Base-by-base conservation (phyloP, 2,113 vertebrate genomes). In the Hippolais icterina region DNA sequence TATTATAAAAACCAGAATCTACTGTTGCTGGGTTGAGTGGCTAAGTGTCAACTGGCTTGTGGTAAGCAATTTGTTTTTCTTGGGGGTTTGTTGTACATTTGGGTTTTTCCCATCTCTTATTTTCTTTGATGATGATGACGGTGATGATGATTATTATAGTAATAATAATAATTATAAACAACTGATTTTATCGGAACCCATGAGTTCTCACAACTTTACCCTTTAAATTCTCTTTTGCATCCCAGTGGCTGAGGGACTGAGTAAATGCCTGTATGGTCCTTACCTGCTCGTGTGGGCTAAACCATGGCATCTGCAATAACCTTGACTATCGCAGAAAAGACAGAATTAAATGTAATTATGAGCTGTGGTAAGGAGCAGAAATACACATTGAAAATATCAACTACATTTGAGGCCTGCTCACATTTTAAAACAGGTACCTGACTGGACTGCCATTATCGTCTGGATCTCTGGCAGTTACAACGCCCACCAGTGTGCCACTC, bases 381-480 rank as follows among this genome's bases (percentile, higher is more conserved):
- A 59, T 16, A 64, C 1, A 2, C 5, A 52, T 80, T 76, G 15
- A 9, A 92, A 83, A 78, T 65, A 9, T 7, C 37, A 66, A 2
- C 12, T 61, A 4, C 37, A 22, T 57, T 71, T 52, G 12, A 75
- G 19, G 9, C 8, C 22, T 83, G 25, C 47, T 85, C 12, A 28
- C 25, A 20, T 79, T 85, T 85, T 60, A 74, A 37, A 18, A n/a
- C 31, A 57, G n/a, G 8, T 97, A 99, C 99, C 99, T 98, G 96
- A 99, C 90, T 44, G 98, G 96, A 84, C 96, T 98, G 76, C 96
- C 96, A 56, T 85, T 97, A 10, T 86, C 50, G 61, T 99, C 99
- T 39, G 97, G 98, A 94, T 99, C 99, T 97, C 87, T 97, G 70
- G 99, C 99, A 25, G 96, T 97, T 11, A 99, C 97, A 0, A 24